Conservation (phyloP, 2,113 vertebrate genomes). For the Acrocephalus kingi region DNA sequence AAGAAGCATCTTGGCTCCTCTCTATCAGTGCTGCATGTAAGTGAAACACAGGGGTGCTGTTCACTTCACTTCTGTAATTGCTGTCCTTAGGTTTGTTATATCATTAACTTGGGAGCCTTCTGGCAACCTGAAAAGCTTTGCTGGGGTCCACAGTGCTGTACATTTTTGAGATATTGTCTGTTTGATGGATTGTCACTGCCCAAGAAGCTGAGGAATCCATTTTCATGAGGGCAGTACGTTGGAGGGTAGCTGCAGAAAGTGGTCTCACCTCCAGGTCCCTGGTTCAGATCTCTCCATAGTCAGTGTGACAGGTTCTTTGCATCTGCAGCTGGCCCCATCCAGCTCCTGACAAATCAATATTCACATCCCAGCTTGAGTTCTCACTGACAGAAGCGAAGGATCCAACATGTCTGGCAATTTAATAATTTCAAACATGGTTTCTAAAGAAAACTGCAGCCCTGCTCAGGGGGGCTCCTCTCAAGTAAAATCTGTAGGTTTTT, state of each 20-base stretch:
- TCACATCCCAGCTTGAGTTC: not conserved
- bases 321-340: not conserved
- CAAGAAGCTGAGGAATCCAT: not conserved
- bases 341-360: not conserved
- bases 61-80: not conserved
- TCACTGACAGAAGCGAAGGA: not conserved
- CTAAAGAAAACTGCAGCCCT: not conserved
- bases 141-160: not conserved
- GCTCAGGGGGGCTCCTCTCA: not conserved
- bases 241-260: not conserved
- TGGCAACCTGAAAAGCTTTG: not conserved
- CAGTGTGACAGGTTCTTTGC: not conserved
- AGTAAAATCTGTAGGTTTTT: not conserved
- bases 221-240: not conserved
- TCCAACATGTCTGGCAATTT: not conserved
- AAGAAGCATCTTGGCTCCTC: constrained; percentile 95
- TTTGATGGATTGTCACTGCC: not conserved
- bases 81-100: not conserved
- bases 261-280: not conserved
- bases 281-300: not conserved
- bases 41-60: constrained; percentile 47
- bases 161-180: not conserved
- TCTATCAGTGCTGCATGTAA: constrained; percentile 99
- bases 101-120: not conserved
- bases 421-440: not conserved